Conservation (phyloP, 2,888 invertebrate genomes). For the Ophioninae sp. region DNA sequence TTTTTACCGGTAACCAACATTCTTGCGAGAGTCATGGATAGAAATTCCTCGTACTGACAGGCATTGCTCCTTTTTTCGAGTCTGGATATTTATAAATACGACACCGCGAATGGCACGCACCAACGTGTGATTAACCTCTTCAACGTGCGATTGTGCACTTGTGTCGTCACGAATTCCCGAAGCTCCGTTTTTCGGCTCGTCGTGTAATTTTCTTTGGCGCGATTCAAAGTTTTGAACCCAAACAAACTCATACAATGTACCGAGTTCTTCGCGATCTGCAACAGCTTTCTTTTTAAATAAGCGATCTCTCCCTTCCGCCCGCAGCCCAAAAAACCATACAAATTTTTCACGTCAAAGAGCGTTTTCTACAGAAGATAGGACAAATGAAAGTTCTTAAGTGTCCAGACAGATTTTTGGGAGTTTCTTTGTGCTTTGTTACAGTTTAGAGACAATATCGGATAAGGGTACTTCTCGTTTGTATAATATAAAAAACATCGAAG, state of each 20-base stretch:
- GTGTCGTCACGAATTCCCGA: neutral
- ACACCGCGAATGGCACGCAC: neutral
- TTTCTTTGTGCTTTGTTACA: neutral
- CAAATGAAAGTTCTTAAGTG: too few species aligned
- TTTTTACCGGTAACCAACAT: slow-evolving; percentile 22
- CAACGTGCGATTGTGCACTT: neutral
- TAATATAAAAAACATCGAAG: neutral
- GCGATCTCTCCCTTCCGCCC: neutral
- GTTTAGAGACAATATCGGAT: neutral
- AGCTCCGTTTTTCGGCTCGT: neutral
- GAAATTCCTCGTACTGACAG: slow-evolving; percentile 16
- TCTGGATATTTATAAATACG: slow-evolving; percentile 4
- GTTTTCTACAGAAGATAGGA: too few species aligned
- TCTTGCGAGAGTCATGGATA: slow-evolving; percentile 4
- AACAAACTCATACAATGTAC: neutral
- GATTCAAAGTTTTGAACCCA: neutral
- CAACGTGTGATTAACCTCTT: neutral
- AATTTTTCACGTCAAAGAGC: neutral
- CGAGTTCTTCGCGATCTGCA: neutral
- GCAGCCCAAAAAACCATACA: neutral
- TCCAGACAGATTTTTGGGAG: neutral
- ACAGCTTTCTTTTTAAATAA: neutral
- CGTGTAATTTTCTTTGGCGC: neutral
- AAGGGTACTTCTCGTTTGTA: neutral
- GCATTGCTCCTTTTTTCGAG: neutral